Conservation (phyloP, 2,888 invertebrate species). For the Baronia brevicornis region DNA sequence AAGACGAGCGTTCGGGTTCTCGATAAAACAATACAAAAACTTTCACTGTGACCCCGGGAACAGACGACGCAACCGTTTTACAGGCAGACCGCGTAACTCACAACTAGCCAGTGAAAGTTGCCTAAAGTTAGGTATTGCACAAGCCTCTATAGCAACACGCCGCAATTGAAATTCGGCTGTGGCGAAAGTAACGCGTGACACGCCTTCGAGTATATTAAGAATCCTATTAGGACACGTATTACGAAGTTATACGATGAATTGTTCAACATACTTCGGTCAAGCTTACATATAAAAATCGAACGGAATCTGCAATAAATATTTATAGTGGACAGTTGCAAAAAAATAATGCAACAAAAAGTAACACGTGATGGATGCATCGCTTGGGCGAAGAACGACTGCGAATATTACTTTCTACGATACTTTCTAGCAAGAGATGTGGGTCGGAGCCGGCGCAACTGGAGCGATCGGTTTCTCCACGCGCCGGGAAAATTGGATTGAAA, state of each 20-base stretch:
- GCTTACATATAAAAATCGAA: constrained; percentile 14
- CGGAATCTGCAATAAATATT: constrained; percentile 15
- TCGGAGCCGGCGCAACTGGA: constrained; percentile 66
- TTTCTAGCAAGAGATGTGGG: constrained; percentile 75
- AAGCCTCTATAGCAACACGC: constrained; percentile 41
- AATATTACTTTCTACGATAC: constrained; percentile 74
- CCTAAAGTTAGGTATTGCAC: constrained; percentile 71
- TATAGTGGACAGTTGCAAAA: constrained; percentile 25
- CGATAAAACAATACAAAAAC: constrained; percentile 43
- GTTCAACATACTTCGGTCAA: no score
- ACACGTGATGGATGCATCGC: constrained; percentile 62
- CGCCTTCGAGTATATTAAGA: constrained; percentile 21
- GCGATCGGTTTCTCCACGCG: constrained; percentile 72
- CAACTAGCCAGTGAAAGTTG: constrained; percentile 62
- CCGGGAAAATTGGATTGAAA: constrained; percentile 74
- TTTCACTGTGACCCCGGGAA: constrained; percentile 65
- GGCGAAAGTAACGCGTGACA: constrained; percentile 69
- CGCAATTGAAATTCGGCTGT: constrained; percentile 67
- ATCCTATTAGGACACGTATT: constrained; percentile 1
- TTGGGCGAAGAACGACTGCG: constrained; percentile 54
- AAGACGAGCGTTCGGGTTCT: no score
- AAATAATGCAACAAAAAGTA: constrained; percentile 46
- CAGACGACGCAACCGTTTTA: constrained; percentile 64
- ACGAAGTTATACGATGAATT: no score
- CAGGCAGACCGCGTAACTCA: constrained; percentile 65